Base-by-base conservation (phyloP, 2,797 vertebrate species). In the Vireo griseus region DNA sequence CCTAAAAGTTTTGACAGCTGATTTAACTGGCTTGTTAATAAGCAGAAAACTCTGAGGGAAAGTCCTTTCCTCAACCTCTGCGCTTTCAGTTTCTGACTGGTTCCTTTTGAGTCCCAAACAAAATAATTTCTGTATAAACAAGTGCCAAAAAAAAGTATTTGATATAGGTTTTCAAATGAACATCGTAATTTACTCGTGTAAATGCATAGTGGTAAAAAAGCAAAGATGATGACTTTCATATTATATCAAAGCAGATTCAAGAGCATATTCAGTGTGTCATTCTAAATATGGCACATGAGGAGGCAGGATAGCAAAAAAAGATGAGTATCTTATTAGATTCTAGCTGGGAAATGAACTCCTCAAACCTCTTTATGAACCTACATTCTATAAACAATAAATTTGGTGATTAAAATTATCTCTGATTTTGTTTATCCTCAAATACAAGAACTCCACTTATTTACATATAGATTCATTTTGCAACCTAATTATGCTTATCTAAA, bases 401-500 rank as follows among this genome's bases (percentile, higher is more conserved):
- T 3, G 2, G 29, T 26, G 20, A 78, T 88, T 80, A 92, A 87
- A 90, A 69, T 86, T 84, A 77, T 73, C 83, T 90, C 55, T 89
- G 81, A 59, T 78, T 93, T 85, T 94, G 75, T 92, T 95, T 92
- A 83, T 92, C 68, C n/a, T 90, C 76, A 92, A 68, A 90, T 61
- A 85, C 13, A 82, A 57, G 78, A 86, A 81, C 44, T 79, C 55
- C 5, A 68, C 47, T 90, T 94, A 90, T 86, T 92, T 92, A 84
- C 52, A 66, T 81, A 54, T 39, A 89, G 68, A 85, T 94, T 82
- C 45, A 93, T 95, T 96, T 91, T 94, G 40, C 55, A 90, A 79
- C n/a, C 16, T 90, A 86, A 90, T 96, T 90, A 91, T 63, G 58
- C 57, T 92, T 14, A 13, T 82, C 75, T 90, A 79, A 92, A 89